A percentile compares a stretch with the other conserved stretches of the same genome.
These are phyloP conservation scores for Sepiola atlantica DNA, from an alignment of 2,888 invertebrate species.

Conservation along the genomic window DNA sequence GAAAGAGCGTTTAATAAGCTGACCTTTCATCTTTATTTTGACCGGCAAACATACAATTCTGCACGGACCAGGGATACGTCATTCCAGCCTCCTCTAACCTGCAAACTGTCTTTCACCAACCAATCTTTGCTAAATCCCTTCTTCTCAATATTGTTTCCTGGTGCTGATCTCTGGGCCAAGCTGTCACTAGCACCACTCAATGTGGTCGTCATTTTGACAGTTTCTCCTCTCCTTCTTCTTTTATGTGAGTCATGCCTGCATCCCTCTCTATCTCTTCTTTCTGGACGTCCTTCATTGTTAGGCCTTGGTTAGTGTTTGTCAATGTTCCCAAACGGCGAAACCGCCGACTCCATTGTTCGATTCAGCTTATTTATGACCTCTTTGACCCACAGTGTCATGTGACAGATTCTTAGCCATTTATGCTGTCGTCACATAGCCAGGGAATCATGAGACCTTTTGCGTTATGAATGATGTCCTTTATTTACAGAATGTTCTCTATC, in stretches of 20 bases:
- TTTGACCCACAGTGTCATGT: neutral
- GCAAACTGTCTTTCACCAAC: too few species aligned
- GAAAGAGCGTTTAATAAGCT: neutral
- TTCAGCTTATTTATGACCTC: neutral
- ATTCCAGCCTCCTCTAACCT: neutral
- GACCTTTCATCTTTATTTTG: slow-evolving; percentile 11
- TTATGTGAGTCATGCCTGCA: neutral
- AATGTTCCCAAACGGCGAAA: neutral
- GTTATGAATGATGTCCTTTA: neutral
- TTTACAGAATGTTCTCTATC: neutral
- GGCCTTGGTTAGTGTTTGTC: neutral
- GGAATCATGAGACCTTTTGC: neutral
- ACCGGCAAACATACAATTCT: neutral
- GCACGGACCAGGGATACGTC: neutral
- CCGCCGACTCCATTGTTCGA: neutral
- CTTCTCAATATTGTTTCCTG: neutral
- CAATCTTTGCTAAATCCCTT: neutral
- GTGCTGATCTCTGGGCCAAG: neutral
- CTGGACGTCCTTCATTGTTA: neutral
- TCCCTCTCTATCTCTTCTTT: neutral
- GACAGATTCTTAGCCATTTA: neutral
- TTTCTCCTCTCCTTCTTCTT: neutral
- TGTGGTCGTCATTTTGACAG: neutral
- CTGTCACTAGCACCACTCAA: neutral
- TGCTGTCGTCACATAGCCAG: neutral